Conservation (phyloP, 2,888 invertebrate species). For the Polia nebulosa region DNA sequence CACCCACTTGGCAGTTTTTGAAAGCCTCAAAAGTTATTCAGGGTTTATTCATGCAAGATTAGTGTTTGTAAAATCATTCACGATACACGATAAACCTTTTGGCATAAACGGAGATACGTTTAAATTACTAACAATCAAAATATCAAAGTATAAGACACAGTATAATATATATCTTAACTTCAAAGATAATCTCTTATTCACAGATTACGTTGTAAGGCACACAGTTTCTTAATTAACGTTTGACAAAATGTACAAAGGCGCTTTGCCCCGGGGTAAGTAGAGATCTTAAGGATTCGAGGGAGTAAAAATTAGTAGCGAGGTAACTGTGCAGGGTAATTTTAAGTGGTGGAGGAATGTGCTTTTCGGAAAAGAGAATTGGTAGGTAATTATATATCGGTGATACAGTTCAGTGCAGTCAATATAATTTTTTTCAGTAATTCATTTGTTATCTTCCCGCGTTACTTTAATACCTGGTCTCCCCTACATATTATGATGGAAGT, state of each 20-base stretch:
- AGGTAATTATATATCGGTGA: no score
- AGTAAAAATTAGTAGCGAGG: slow-evolving; percentile 50
- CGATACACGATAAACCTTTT: neutral
- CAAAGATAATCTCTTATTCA: slow-evolving; percentile 64
- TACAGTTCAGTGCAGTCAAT: no score
- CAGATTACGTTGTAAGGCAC: slow-evolving; percentile 59
- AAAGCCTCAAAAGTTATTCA: neutral
- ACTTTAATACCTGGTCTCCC: no score
- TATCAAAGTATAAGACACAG: slow-evolving; percentile 9
- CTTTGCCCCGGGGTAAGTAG: slow-evolving; percentile 49
- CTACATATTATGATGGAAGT: no score
- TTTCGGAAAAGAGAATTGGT: slow-evolving; percentile 21
- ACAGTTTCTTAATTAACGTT: slow-evolving; percentile 70
- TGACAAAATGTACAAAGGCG: slow-evolving; percentile 76
- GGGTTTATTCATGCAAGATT: neutral
- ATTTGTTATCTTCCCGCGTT: no score
- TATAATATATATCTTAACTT: slow-evolving; percentile 37
- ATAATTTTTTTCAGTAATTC: no score
- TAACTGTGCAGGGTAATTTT: slow-evolving; percentile 44
- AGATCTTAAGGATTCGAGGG: slow-evolving; percentile 57
- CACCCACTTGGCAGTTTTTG: no score
- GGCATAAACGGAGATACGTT: neutral
- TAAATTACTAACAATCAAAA: slow-evolving; percentile 36
- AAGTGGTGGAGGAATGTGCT: slow-evolving; percentile 33
- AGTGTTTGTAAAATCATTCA: neutral